phyloP scores from a whole-genome alignment of 92 coral and sea anemone genomes.

The Epizoanthus stellaris region DNA sequence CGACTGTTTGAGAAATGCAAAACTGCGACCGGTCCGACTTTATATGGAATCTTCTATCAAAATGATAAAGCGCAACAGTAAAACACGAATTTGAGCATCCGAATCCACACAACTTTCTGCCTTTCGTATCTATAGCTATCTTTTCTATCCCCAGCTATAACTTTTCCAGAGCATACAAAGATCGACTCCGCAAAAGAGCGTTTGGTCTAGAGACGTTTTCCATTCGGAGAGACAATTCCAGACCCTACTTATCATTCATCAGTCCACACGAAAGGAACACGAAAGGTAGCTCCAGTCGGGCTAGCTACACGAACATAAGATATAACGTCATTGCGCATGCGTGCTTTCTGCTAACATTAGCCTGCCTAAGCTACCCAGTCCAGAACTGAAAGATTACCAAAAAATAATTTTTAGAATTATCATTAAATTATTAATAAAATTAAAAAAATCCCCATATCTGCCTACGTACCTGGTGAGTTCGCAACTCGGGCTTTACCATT shows the following conservation, averaged over 20 bases:
- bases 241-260: slow-evolving; percentile 1
- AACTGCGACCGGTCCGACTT: too few species aligned
- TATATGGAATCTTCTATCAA: too few species aligned
- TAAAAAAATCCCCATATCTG: background rate
- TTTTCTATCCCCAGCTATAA: background rate
- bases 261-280: background rate
- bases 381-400: background rate
- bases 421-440: background rate
- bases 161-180: background rate
- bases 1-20: too few species aligned
- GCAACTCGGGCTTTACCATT: background rate
- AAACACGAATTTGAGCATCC: background rate
- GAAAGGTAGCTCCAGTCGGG: background rate
- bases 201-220: background rate
- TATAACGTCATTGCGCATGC: background rate
- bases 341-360: background rate
- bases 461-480: background rate
- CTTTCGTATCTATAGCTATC: background rate
- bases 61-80: too few species aligned
- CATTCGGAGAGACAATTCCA: background rate
- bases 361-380: slow-evolving; percentile 5
- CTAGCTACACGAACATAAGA: background rate
- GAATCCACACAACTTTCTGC: background rate
- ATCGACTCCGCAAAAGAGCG: slow-evolving; percentile 2
- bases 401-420: too few species aligned